Evolutionary conservation across 2,888 invertebrate genomes (phyloP), one percentile per base, ranked within the genome.

Genomic region (Spilarctia lutea): DNA sequence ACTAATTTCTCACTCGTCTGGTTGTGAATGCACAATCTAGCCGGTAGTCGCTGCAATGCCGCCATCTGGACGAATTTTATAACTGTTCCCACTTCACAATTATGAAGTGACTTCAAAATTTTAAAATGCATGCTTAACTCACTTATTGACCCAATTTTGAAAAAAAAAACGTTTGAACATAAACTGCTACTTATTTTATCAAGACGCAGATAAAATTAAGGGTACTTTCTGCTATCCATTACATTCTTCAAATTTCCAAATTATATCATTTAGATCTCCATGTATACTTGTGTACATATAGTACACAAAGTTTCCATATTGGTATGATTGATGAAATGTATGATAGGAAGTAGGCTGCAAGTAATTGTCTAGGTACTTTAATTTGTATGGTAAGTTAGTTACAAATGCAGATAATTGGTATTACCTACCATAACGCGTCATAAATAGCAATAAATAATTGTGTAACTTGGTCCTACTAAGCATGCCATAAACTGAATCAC

Each of bases 11-110:
- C 77, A 76, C 75, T 71, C 77, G 70, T 66, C 68, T 73, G 73
- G 75, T 74, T 77, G 65, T 83, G 84, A 84, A 83, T 85, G 68
- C 68, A 83, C 79, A 85, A 79, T 83, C 77, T 82, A 75, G 76
- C 65, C 68, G 71, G 76, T 73, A 79, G 81, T 67, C 71, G 75
- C 74, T 73, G 78, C 75, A 72, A 2, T 73, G 76, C 74, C 52
- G 56, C 75, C 75, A 74, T 81, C 81, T 74, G 69, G 77, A 48
- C 74, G 73, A 76, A 82, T 80, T 81, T 81, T 82, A 83, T 84
- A 82, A 82, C 81, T 80, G 68, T 70, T 78, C 65, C 76, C 75
- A 81, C 85, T 83, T 79, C 83, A 79, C 73, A 78, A 74, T 81
- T 83, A 85, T 81, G 75, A 83, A 82, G 76, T 74, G 69, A 74